phyloP scores from a whole-genome alignment of 2,888 invertebrate species.

The Xylota segnis region DNA sequence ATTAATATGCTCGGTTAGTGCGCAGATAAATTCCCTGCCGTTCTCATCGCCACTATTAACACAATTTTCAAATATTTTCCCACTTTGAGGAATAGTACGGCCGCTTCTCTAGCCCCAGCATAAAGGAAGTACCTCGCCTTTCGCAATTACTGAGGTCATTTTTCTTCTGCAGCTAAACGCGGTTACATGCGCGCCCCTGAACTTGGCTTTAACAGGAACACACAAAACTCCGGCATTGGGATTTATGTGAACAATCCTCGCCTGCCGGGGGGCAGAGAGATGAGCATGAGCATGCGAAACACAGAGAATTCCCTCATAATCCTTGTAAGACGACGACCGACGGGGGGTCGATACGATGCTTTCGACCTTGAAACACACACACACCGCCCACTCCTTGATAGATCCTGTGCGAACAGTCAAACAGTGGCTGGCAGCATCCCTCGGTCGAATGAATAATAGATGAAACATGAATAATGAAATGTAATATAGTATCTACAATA shows the following conservation, averaged over 20 bases:
- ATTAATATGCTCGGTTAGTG: conserved; percentile 18
- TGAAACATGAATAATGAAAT: conserved; percentile 59
- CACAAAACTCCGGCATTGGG: conserved; percentile 1
- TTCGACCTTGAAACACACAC: conserved; percentile 32
- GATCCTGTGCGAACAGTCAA: not conserved
- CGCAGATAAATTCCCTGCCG: conserved; percentile 35
- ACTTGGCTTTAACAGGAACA: conserved; percentile 42
- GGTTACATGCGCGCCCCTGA: conserved; percentile 29
- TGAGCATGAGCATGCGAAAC: not conserved
- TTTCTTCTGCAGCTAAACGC: conserved; percentile 42
- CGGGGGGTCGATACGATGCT: not conserved
- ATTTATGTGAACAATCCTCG: conserved; percentile 23
- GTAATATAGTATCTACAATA: conserved; percentile 46
- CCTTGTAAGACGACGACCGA: conserved; percentile 3
- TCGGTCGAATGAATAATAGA: conserved; percentile 61
- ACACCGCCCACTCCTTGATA: not conserved
- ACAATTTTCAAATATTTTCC: conserved; percentile 46
- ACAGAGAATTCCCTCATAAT: conserved; percentile 2
- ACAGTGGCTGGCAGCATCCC: conserved; percentile 22
- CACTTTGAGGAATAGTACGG: not conserved
- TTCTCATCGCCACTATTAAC: conserved; percentile 46
- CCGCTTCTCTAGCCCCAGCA: not conserved
- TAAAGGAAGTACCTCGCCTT: conserved; percentile 10
- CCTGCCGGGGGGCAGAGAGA: not conserved
- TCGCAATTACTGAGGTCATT: conserved; percentile 50